These are phyloP conservation scores for Diadumene lineata DNA, from an alignment of 92 coral and sea anemone genomes.

Conservation along the genomic window DNA sequence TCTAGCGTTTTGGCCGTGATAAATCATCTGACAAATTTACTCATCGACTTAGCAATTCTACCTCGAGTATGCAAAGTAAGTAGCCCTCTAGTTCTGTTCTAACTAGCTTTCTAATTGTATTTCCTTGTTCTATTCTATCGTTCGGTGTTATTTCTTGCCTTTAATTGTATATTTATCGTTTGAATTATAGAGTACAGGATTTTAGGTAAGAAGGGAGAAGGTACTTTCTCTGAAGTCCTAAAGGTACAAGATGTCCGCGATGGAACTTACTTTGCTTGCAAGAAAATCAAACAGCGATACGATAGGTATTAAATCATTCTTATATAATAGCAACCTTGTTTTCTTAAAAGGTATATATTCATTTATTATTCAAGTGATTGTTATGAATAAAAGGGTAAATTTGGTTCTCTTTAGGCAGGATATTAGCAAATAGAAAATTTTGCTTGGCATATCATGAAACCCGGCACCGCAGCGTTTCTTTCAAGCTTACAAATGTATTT, in stretches of 20 bases:
- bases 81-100: background rate
- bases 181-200: constrained; percentile 80
- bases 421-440: constrained; percentile 21
- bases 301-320: constrained; percentile 72
- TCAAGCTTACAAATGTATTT: too few species aligned
- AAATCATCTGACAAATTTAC: background rate
- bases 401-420: constrained; percentile 22
- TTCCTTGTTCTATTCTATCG: background rate
- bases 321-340: background rate
- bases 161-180: constrained; percentile 10
- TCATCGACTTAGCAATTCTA: constrained; percentile 3
- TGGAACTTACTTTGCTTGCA: constrained; percentile 95
- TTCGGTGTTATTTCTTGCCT: background rate
- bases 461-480: too few species aligned
- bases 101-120: background rate
- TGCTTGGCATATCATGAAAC: background rate
- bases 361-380: constrained; percentile 21
- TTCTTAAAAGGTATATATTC: background rate
- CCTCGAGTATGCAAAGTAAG: constrained; percentile 21
- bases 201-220: constrained; percentile 98
- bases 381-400: constrained; percentile 2
- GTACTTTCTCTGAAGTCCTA: constrained; percentile 96
- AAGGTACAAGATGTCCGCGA: constrained; percentile 94
- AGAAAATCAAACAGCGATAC: constrained; percentile 96
- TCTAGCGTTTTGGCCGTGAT: background rate